Conservation (phyloP, 2,888 invertebrate genomes). For the Autographa pulchrina region DNA sequence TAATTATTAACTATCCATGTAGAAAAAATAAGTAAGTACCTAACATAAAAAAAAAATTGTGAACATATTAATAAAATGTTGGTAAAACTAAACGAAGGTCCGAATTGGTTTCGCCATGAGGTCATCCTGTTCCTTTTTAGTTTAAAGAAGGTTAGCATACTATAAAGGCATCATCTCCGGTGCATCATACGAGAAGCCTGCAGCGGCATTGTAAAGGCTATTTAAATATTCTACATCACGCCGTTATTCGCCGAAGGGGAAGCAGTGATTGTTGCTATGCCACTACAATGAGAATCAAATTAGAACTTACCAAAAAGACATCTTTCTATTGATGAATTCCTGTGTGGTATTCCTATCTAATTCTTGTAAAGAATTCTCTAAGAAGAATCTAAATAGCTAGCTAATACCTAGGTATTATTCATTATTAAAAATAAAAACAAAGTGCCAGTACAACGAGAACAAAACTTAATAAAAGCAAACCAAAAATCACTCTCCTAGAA, state of each 20-base stretch:
- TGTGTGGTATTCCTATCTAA: too few species aligned
- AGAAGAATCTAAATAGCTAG: not conserved
- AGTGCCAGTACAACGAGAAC: not conserved
- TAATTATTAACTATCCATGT: not conserved
- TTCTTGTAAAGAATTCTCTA: too few species aligned
- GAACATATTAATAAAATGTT: not conserved
- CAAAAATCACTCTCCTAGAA: constrained; percentile 19
- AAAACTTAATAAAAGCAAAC: not conserved
- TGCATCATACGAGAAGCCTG: not conserved
- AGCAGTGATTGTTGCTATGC: not conserved
- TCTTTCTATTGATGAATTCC: too few species aligned
- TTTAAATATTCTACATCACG: not conserved
- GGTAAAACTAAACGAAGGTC: not conserved
- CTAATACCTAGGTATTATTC: too few species aligned
- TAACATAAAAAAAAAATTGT: too few species aligned
- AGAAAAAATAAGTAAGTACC: not conserved
- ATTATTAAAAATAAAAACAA: too few species aligned
- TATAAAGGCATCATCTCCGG: not conserved
- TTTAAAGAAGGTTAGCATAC: not conserved
- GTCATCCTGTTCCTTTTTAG: constrained; percentile 2
- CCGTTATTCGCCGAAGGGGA: not conserved
- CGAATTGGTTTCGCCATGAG: not conserved
- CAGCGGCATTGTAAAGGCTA: not conserved
- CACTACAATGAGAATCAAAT: too few species aligned
- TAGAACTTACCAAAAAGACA: too few species aligned